phyloP scores from a whole-genome alignment of 1,140 invertebrate species.

The Drosophila pseudoobscura region DNA sequence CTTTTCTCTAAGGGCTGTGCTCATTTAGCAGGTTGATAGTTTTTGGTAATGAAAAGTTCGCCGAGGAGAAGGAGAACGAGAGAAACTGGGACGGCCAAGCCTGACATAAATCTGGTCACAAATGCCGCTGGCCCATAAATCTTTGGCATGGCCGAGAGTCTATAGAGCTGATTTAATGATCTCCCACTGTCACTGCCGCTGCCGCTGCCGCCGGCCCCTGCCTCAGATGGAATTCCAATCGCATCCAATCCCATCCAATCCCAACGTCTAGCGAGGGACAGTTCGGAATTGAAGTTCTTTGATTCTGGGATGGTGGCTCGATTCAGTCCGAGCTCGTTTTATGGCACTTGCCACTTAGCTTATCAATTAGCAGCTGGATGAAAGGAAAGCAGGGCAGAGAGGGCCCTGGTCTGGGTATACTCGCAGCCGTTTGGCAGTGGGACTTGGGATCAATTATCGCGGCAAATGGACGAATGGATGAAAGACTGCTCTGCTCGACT shows the following conservation, averaged over 20 bases:
- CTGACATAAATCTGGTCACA: slow-evolving; percentile 72
- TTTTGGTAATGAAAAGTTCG: slow-evolving; percentile 12
- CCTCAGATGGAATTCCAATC: slow-evolving; percentile 20
- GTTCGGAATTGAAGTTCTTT: slow-evolving; percentile 27
- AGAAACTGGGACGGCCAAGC: slow-evolving; percentile 19
- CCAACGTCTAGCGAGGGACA: neutral
- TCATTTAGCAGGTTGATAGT: slow-evolving; percentile 48
- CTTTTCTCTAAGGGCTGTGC: slow-evolving; percentile 20
- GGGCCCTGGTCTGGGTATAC: neutral
- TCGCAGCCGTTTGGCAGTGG: neutral
- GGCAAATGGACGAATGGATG: neutral
- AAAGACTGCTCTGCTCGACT: neutral
- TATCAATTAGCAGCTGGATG: slow-evolving; percentile 65
- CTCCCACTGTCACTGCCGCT: neutral
- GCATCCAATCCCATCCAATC: neutral
- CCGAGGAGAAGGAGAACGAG: neutral
- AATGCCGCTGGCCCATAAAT: slow-evolving; percentile 61
- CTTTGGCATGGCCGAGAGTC: slow-evolving; percentile 52
- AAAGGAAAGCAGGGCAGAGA: neutral
- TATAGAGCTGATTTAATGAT: slow-evolving; percentile 72
- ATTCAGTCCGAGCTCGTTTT: slow-evolving; percentile 39
- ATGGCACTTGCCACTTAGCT: slow-evolving; percentile 74
- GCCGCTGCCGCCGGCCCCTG: neutral
- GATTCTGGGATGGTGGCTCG: slow-evolving; percentile 1
- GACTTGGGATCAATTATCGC: slow-evolving; percentile 32